Evolutionary conservation across 2,888 invertebrate genomes (phyloP), one percentile per base, ranked within the genome.

Genomic region (Dermolepida albohirtum): DNA sequence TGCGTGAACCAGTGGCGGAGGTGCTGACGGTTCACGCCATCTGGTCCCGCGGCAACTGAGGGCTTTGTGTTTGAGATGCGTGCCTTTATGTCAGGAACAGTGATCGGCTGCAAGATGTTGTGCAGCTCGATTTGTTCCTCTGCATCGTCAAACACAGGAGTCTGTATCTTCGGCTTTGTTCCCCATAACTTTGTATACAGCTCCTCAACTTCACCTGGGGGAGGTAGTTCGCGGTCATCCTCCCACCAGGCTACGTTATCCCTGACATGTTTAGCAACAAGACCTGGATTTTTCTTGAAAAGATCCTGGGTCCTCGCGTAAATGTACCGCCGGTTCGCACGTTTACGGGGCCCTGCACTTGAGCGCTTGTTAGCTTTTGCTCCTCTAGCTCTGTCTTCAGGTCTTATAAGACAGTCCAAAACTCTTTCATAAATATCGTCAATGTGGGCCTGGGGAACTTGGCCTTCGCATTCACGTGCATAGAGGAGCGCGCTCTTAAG

Each of bases 291-390:
- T 73, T 70, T 74, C 50, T 73, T 72, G 8, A 63, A 80, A 0
- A 80, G 49, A 5, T 79, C 76, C 68, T 80, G 79, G 49, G 78
- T 77, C 0, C 77, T 64, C 0, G 79, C 76, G 40, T 76, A 79
- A 1, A 71, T 55, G 44, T 71, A 75, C 27, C 71, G 72, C 70
- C 75, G 72, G 47, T 64, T 59, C 10, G 67, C 65, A 11, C 69
- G 17, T 43, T 54, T 51, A 7, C 69, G 62, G 22, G 62, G 34
- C 55, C 64, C 63, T 59, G 22, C 49, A 11, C 39, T 44, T 11
- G 16, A 49, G 43, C 44, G 62, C n/a, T 62, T 47, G 14, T 8
- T 27, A 2, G 2, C n/a, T 22, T 17, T 10, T 4, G 5, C 39
- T 29, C 47, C 29, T 22, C 43, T 34, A 1, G 22, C 7, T 5